Conservation (phyloP, 2,888 invertebrate species). For the Hyppa rectilinea region DNA sequence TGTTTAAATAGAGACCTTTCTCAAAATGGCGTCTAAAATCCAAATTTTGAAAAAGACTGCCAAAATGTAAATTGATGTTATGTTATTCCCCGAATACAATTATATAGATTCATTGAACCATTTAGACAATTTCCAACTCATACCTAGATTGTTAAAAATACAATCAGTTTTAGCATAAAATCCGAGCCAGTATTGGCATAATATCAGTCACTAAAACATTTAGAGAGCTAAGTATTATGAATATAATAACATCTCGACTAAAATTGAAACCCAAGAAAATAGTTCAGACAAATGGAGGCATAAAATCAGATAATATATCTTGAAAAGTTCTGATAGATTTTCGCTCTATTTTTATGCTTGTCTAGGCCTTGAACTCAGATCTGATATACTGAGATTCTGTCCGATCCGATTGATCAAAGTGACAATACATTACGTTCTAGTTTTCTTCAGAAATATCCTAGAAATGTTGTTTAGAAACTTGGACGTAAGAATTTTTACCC, state of each 20-base stretch:
- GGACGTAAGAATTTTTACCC: no score
- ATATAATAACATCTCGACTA: constrained; percentile 27
- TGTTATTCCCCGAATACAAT: no score
- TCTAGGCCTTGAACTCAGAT: constrained; percentile 33
- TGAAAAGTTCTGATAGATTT: constrained; percentile 47
- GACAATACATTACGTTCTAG: constrained; percentile 14
- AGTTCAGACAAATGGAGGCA: constrained; percentile 17
- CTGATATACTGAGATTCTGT: constrained; percentile 36
- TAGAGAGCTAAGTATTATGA: background rate
- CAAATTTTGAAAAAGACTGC: background rate
- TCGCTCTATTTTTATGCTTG: constrained; percentile 54
- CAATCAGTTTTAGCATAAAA: background rate
- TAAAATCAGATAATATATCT: constrained; percentile 46
- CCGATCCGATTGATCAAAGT: constrained; percentile 24
- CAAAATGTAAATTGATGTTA: background rate
- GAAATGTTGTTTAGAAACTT: background rate
- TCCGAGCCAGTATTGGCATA: background rate
- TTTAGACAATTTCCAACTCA: background rate
- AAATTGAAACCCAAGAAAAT: constrained; percentile 44
- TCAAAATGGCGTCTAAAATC: background rate
- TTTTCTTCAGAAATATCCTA: constrained; percentile 18
- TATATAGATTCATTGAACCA: background rate
- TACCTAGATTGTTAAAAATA: background rate
- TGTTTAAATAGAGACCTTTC: background rate
- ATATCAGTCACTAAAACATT: constrained; percentile 4